A percentile compares a stretch with the other conserved stretches of the same genome.
phyloP scores from a whole-genome alignment of 2,113 vertebrate species.

The Dicrurus megarhynchus region DNA sequence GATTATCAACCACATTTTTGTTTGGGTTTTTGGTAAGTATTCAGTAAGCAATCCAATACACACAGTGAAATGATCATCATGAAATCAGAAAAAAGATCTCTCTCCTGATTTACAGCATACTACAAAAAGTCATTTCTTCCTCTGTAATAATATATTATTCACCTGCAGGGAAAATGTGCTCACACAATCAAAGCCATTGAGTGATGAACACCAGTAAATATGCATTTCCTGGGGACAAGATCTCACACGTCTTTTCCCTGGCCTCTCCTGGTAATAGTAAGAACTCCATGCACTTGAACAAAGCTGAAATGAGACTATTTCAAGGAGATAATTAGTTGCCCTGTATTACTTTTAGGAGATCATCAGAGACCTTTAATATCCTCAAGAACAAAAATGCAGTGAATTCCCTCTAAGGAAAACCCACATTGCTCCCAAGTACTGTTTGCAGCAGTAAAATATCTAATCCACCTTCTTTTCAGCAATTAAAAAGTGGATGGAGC shows the following conservation, averaged over 20 bases:
- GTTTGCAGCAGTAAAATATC: not conserved
- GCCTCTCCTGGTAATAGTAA: not conserved
- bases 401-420: slow-evolving; percentile 15
- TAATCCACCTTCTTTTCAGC: not conserved
- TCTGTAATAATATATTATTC: not conserved
- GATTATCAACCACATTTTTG: not conserved
- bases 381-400: not conserved
- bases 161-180: not conserved
- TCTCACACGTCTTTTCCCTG: not conserved
- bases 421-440: not conserved
- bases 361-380: slow-evolving; percentile 38
- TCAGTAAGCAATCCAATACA: not conserved
- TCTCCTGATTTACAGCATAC: not conserved
- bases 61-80: not conserved
- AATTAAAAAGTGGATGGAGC: not conserved
- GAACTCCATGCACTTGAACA: not conserved
- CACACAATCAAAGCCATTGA: not conserved
- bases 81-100: not conserved
- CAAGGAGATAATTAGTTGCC: slow-evolving; percentile 40
- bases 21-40: not conserved
- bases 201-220: not conserved
- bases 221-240: not conserved
- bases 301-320: slow-evolving; percentile 3
- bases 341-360: slow-evolving; percentile 21
- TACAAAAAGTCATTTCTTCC: not conserved